Evolutionary conservation across 2,797 vertebrate genomes (phyloP), one percentile per base, ranked within the genome.

Genomic region (Muscicapa comitata): DNA sequence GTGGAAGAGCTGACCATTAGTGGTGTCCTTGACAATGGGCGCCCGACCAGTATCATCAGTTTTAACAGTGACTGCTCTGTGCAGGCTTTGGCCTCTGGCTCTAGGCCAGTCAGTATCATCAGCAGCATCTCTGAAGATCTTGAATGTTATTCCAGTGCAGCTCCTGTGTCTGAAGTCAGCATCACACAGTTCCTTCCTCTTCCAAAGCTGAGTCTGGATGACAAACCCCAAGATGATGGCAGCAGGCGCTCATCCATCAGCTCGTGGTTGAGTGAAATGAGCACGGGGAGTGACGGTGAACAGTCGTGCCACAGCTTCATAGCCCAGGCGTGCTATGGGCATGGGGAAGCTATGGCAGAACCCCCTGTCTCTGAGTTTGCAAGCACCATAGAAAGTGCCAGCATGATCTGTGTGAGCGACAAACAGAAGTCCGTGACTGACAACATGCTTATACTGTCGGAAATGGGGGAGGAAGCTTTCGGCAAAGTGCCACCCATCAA

Each of bases 1-100:
- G 99, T 99, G 80, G 99, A 99, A 97, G 99, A 99, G 88, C 98
- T 99, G 92, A 99, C 99, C 90, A 98, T 99, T 90, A 99, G 98
- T 31, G 99, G 99, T 26, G 98, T 98, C 47, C 94, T 99, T 53
- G 98, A 98, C 79, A 98, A 97, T 3, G 98, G 98, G 25, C 98
- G 99, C 13, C 98, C 98, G 1, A 98, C 98, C 58, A 99, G 99
- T 94, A 98, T 99, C 70, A 98, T 99, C 96, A 99, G 98, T 91
- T 99, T 99, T 96, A 98, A 98, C 94, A 99, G 99, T 7, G 97
- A 98, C 53, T 99, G 98, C 94, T 98, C 98, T 4, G 97, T 98
- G 74, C 98, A 98, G 65, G 97, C 96, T 78, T 94, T 99, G 92
- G 97, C 98, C 24, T 98, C 98, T 1, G 98, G 98, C 61, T 98